Evolutionary conservation across 2,888 invertebrate species (phyloP).

Genomic region (Diarsia dahlii): DNA sequence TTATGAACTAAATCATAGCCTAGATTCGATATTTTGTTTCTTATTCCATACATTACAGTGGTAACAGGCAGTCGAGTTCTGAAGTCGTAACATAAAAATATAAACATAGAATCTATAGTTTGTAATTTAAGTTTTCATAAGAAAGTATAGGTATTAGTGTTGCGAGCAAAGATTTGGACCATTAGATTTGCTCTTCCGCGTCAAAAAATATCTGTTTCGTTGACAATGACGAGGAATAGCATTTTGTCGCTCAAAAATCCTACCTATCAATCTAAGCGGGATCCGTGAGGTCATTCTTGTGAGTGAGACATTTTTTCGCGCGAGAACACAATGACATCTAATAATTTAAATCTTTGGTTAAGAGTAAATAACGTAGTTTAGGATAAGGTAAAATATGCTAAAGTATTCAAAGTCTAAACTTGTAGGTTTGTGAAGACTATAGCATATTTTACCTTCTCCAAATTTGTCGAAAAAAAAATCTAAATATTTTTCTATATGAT

Average conservation of each 20-base stretch:
- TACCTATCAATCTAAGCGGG: background rate
- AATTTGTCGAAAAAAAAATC: slow-evolving; percentile 32
- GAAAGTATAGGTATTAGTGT: slow-evolving; percentile 27
- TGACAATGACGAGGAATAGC: background rate
- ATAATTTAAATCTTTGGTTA: background rate
- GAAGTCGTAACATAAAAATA: slow-evolving; percentile 40
- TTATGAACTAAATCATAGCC: slow-evolving; percentile 82
- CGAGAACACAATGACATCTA: too few species aligned
- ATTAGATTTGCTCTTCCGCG: background rate
- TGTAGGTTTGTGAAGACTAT: background rate
- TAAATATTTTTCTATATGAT: slow-evolving; percentile 34
- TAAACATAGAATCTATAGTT: slow-evolving; percentile 31
- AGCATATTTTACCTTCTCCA: slow-evolving; percentile 10
- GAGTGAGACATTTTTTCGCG: background rate
- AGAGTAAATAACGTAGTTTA: slow-evolving; percentile 13
- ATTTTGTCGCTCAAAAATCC: background rate
- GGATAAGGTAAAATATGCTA: slow-evolving; percentile 12
- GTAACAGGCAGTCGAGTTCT: slow-evolving; percentile 63
- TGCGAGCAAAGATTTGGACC: background rate
- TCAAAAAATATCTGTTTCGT: background rate
- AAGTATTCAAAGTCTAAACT: background rate
- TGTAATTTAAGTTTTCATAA: slow-evolving; percentile 30
- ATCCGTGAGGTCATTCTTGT: background rate
- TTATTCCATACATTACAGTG: slow-evolving; percentile 56
- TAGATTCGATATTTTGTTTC: slow-evolving; percentile 74